Percentiles rank a stretch among this genome's conserved stretches.
These are phyloP conservation scores for Cyanoramphus novaezelandiae DNA, from an alignment of 2,113 vertebrate species.

Conservation along the genomic window DNA sequence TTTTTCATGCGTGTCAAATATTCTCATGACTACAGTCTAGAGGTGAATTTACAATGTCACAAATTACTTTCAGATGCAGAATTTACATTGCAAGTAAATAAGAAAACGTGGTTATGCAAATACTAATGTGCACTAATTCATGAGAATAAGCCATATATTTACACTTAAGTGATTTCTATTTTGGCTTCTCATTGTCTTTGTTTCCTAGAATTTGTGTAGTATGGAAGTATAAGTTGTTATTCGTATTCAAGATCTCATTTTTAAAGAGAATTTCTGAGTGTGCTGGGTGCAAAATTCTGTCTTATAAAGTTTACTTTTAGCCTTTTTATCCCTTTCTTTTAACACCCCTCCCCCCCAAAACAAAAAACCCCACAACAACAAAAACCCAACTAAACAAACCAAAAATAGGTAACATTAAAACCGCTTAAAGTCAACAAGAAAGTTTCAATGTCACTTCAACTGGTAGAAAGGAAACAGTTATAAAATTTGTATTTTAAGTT, in stretches of 20 bases:
- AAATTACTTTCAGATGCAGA: not conserved
- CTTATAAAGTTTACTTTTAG: not conserved
- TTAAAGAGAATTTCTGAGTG: not conserved
- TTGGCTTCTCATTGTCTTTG: not conserved
- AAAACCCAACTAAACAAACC: not conserved
- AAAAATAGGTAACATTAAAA: not conserved
- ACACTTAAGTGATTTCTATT: not conserved
- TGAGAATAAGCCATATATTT: not conserved
- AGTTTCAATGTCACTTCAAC: not conserved
- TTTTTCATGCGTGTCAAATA: not conserved
- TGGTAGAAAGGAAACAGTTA: not conserved
- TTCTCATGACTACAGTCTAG: not conserved
- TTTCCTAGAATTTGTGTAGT: not conserved
- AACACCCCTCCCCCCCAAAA: not conserved
- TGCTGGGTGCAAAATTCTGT: not conserved
- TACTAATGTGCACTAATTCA: not conserved
- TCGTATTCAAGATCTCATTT: not conserved
- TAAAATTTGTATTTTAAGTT: not conserved
- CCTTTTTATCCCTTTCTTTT: fast-evolving
- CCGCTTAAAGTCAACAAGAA: not conserved
- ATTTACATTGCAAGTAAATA: not conserved
- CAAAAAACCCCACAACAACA: not conserved
- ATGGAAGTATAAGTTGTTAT: not conserved
- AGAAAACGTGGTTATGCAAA: not conserved
- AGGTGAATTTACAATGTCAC: not conserved